These are phyloP conservation scores for Nycticryphes semicollaris DNA, from an alignment of 2,113 vertebrate genomes.

Conservation along the genomic window DNA sequence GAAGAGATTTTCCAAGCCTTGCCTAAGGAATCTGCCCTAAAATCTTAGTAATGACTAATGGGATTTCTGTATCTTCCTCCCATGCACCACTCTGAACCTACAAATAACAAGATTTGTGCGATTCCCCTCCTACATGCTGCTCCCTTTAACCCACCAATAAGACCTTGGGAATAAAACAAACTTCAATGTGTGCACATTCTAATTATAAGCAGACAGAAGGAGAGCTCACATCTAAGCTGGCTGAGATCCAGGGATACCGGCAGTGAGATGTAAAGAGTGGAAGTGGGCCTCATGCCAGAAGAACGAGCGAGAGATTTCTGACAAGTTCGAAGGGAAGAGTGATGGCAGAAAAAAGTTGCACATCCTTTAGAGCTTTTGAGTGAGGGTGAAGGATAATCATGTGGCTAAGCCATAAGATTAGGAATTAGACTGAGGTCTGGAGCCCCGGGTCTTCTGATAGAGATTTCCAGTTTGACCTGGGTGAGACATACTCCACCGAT, in stretches of 20 bases:
- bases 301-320: neutral
- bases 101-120: conserved; percentile 56
- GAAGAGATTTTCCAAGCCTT: conserved; percentile 10
- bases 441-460: neutral
- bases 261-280: neutral
- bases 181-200: neutral
- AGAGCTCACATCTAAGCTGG: conserved; percentile 32
- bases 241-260: conserved; percentile 33
- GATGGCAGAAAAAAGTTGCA: neutral
- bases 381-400: neutral
- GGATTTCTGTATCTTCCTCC: conserved; percentile 20
- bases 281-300: conserved; percentile 23
- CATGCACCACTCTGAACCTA: neutral
- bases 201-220: conserved; percentile 21
- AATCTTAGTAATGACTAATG: conserved; percentile 16
- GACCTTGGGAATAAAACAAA: conserved; percentile 15
- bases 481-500: neutral
- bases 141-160: neutral
- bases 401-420: neutral
- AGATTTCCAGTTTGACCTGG: neutral
- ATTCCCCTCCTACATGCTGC: neutral
- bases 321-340: conserved; percentile 33
- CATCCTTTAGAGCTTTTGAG: neutral
- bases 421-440: neutral
- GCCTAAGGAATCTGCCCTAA: neutral